Percentiles rank a stretch among this genome's conserved stretches.
These are phyloP conservation scores for Spea bombifrons DNA, from an alignment of 2,113 vertebrate genomes.

Conservation along the genomic window DNA sequence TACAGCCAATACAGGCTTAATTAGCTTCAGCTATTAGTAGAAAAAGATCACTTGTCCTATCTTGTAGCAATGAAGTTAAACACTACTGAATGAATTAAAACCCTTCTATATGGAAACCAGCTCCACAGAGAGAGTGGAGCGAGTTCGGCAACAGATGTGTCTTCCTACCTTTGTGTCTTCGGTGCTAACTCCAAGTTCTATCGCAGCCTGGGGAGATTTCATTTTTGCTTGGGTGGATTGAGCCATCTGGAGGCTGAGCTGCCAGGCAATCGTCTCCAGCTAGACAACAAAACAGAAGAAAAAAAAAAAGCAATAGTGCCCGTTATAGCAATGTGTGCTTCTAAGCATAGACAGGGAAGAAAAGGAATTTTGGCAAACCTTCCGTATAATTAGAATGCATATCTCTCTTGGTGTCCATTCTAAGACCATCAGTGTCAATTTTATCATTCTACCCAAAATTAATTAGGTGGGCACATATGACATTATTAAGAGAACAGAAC, in stretches of 20 bases:
- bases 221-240: constrained; percentile 81
- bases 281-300: constrained; percentile 63
- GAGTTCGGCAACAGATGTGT: not conserved
- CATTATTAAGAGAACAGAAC: not conserved
- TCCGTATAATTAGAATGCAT: constrained; percentile 28
- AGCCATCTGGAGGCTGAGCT: constrained; percentile 93
- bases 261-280: constrained; percentile 90
- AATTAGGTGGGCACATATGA: constrained; percentile 8
- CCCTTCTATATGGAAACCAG: not conserved
- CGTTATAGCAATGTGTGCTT: constrained; percentile 23
- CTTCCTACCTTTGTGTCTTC: constrained; percentile 84
- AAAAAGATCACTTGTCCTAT: too few species aligned
- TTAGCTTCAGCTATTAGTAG: too few species aligned
- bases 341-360: constrained; percentile 25
- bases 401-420: constrained; percentile 8
- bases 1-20: too few species aligned
- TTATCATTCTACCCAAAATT: constrained; percentile 16
- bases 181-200: constrained; percentile 80
- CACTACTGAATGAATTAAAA: not conserved
- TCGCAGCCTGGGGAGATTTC: constrained; percentile 81
- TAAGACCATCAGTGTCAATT: constrained; percentile 31
- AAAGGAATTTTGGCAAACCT: constrained; percentile 13
- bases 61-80: not conserved
- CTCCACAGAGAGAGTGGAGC: constrained; percentile 17
- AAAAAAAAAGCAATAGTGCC: constrained; percentile 30